A percentile compares a stretch with the other conserved stretches of the same genome.
These are phyloP conservation scores for Amiota minor DNA, from an alignment of 2,888 invertebrate species.

Conservation along the genomic window DNA sequence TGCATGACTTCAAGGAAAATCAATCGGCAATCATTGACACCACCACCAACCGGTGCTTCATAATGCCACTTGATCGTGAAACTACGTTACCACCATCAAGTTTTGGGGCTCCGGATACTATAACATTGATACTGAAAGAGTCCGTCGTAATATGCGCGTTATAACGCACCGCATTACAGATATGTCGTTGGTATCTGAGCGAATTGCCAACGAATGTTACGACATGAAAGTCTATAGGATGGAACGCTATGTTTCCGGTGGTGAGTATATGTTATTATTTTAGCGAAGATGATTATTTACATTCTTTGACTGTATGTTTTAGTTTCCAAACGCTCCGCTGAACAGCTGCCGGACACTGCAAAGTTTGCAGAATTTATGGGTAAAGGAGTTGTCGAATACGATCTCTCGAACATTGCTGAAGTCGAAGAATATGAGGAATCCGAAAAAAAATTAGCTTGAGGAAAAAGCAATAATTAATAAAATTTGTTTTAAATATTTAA, in stretches of 20 bases:
- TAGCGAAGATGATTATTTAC: constrained; percentile 6
- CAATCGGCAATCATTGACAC: constrained; percentile 85
- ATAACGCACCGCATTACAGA: constrained; percentile 81
- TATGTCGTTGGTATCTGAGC: constrained; percentile 78
- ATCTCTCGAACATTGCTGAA: constrained; percentile 82
- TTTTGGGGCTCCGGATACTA: constrained; percentile 84
- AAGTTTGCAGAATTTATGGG: constrained; percentile 87
- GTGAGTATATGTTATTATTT: constrained; percentile 74
- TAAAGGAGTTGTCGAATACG: constrained; percentile 81
- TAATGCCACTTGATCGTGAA: constrained; percentile 88
- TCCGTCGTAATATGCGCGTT: constrained; percentile 85
- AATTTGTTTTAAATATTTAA: constrained; percentile 49
- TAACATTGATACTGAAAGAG: constrained; percentile 85
- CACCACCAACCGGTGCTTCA: constrained; percentile 85
- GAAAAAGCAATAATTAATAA: constrained; percentile 15
- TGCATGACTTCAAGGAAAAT: constrained; percentile 91
- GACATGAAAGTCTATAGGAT: constrained; percentile 83
- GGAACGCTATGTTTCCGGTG: constrained; percentile 78
- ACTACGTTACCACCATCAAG: constrained; percentile 86
- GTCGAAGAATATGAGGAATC: constrained; percentile 74
- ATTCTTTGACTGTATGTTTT: constrained; percentile 51
- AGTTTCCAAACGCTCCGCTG: constrained; percentile 79
- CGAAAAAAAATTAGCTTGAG: constrained; percentile 35
- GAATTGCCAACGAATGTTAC: constrained; percentile 82
- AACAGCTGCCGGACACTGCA: constrained; percentile 72